These are phyloP conservation scores for Grapholita molesta DNA, from an alignment of 1,140 invertebrate species.

Conservation along the genomic window DNA sequence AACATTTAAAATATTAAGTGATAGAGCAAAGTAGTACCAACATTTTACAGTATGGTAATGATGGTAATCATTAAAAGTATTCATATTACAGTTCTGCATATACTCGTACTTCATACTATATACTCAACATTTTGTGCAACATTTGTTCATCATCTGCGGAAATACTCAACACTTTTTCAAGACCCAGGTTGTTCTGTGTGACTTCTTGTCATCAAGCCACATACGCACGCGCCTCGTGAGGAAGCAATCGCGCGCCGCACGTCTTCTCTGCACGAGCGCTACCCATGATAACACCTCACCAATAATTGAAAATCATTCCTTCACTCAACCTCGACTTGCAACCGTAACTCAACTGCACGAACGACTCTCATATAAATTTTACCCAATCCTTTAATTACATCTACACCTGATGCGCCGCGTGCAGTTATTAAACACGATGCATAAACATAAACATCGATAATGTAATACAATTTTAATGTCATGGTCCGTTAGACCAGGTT, in stretches of 20 bases:
- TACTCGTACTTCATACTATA: no score
- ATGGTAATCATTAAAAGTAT: no score
- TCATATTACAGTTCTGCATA: no score
- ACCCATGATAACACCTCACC: slow-evolving; percentile 26
- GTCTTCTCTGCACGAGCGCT: slow-evolving; percentile 30
- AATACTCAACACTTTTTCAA: no score
- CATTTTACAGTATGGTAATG: no score
- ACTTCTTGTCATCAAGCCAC: background rate
- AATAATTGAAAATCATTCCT: slow-evolving; percentile 42
- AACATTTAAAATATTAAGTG: no score
- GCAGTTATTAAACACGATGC: background rate
- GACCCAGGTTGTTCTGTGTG: background rate
- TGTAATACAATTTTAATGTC: slow-evolving; percentile 15
- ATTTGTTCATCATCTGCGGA: no score
- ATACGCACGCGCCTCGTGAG: slow-evolving; percentile 28
- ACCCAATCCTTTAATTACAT: slow-evolving; percentile 14
- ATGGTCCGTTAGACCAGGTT: background rate
- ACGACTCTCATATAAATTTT: slow-evolving; percentile 20
- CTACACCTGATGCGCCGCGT: background rate
- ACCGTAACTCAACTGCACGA: slow-evolving; percentile 22
- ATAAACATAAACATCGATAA: slow-evolving; percentile 6
- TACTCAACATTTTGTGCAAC: no score
- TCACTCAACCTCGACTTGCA: slow-evolving; percentile 25
- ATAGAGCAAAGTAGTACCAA: no score
- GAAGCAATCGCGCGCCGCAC: slow-evolving; percentile 28